Evolutionary conservation across 2,888 invertebrate species (phyloP).

Genomic region (Cyclophora albipunctata): DNA sequence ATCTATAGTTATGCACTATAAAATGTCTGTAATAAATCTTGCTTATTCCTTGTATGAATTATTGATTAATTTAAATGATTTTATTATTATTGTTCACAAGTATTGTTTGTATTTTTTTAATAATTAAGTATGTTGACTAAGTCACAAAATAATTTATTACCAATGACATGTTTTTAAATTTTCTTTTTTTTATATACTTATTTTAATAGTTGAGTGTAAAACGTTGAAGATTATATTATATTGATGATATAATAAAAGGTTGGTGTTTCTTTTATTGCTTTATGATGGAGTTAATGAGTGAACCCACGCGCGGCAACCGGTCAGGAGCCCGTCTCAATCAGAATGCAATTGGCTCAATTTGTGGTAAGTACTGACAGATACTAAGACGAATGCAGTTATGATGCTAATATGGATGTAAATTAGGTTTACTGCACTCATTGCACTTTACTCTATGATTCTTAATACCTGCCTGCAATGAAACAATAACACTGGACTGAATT

Average conservation of each 20-base stretch:
- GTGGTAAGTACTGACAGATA: no score
- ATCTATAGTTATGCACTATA: not conserved
- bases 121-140: constrained; percentile 65
- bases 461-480: no score
- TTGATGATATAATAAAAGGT: constrained; percentile 42
- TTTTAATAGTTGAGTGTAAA: constrained; percentile 60
- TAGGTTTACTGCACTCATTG: no score
- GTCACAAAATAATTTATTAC: constrained; percentile 75
- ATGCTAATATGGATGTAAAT: no score
- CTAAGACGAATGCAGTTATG: no score
- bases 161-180: constrained; percentile 71
- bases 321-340: no score
- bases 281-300: no score
- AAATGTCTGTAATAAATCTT: constrained; percentile 31
- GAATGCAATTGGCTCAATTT: no score
- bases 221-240: constrained; percentile 50
- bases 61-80: constrained; percentile 27
- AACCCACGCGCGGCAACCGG: no score
- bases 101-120: constrained; percentile 37
- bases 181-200: constrained; percentile 51
- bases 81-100: constrained; percentile 30
- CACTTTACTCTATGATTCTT: no score
- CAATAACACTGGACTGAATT: no score
- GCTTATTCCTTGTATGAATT: constrained; percentile 38
- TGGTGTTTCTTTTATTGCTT: constrained; percentile 37